phyloP scores from a whole-genome alignment of 2,113 vertebrate species.

The Paratilapia polleni region DNA sequence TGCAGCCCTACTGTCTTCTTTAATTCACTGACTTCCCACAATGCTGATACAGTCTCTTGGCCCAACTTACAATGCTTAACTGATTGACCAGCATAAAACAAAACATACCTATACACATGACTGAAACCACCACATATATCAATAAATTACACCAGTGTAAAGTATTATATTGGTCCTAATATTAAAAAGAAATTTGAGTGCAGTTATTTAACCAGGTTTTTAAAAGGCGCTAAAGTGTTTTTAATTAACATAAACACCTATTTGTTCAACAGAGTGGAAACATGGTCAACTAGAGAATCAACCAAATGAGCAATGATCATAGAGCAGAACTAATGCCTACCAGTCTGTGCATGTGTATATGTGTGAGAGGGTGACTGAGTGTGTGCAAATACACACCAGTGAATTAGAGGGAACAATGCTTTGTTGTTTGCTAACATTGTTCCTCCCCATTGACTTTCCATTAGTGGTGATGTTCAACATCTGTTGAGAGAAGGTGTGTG shows the following conservation, averaged over 20 bases:
- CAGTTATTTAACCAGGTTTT: constrained; percentile 40
- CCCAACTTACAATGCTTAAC: neutral
- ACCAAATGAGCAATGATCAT: constrained; percentile 73
- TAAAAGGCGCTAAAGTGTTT: constrained; percentile 48
- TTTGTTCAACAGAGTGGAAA: constrained; percentile 73
- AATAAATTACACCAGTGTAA: constrained; percentile 7
- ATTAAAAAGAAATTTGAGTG: constrained; percentile 1
- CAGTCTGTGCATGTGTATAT: constrained; percentile 30
- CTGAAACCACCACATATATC: neutral
- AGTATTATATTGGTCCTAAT: neutral
- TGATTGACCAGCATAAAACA: neutral
- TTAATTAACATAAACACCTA: constrained; percentile 69
- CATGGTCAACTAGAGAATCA: constrained; percentile 68
- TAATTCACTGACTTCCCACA: neutral
- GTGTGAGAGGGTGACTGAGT: neutral
- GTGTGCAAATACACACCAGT: constrained; percentile 33
- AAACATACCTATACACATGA: neutral
- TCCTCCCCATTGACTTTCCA: constrained; percentile 80
- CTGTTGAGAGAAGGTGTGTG: constrained; percentile 72
- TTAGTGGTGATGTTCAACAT: constrained; percentile 80
- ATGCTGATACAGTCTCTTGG: neutral
- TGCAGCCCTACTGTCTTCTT: neutral
- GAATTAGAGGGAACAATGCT: constrained; percentile 58
- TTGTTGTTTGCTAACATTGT: constrained; percentile 75
- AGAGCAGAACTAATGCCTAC: constrained; percentile 72